Conservation (phyloP, 2,113 vertebrate genomes). For the Tinamus guttatus region DNA sequence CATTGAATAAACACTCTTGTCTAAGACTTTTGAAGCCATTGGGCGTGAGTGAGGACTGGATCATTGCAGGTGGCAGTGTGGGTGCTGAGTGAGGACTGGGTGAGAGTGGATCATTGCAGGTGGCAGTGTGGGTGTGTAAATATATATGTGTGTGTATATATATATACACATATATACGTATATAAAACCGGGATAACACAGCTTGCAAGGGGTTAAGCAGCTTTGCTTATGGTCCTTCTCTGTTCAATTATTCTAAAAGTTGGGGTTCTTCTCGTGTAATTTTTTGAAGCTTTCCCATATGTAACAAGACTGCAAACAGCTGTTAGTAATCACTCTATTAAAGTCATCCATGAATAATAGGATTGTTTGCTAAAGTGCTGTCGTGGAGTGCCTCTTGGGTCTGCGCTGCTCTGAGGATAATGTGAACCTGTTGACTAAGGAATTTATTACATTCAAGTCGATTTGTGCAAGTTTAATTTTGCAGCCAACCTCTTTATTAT, state of each 20-base stretch:
- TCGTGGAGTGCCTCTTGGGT: slow-evolving; percentile 49
- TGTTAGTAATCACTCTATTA: slow-evolving; percentile 63
- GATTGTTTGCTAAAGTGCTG: slow-evolving; percentile 65
- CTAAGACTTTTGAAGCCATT: background rate
- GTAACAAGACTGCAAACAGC: slow-evolving; percentile 57
- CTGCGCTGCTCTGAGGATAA: slow-evolving; percentile 32
- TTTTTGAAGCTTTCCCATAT: slow-evolving; percentile 42
- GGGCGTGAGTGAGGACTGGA: background rate
- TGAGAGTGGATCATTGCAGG: background rate
- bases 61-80: background rate
- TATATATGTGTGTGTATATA: no score
- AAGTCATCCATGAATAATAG: slow-evolving; percentile 66
- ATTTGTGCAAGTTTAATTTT: slow-evolving; percentile 32
- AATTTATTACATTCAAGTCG: slow-evolving; percentile 55
- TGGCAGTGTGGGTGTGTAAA: background rate
- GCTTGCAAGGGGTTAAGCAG: slow-evolving; percentile 7
- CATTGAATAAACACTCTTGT: background rate
- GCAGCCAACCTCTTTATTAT: slow-evolving; percentile 6
- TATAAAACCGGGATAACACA: background rate
- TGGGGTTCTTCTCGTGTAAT: slow-evolving; percentile 29
- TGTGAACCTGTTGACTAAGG: slow-evolving; percentile 60
- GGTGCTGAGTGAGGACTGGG: background rate
- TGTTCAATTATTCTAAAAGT: background rate
- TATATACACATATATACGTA: no score
- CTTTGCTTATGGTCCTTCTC: background rate